These are phyloP conservation scores for Melanchra persicariae DNA, from an alignment of 2,888 invertebrate genomes.

Conservation along the genomic window DNA sequence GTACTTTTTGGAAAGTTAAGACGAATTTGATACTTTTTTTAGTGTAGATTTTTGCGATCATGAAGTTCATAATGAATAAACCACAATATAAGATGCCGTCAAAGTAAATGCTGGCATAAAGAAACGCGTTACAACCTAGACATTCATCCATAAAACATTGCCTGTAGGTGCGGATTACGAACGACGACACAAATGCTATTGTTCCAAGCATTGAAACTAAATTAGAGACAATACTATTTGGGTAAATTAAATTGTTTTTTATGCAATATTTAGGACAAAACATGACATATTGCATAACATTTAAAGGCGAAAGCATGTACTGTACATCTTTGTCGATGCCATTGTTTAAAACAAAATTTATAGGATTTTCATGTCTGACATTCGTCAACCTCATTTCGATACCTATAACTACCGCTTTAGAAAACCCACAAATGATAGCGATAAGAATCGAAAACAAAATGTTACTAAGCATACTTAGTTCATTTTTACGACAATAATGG, in stretches of 20 bases:
- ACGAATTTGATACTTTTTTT: constrained; percentile 35
- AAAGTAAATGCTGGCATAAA: neutral
- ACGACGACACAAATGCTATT: neutral
- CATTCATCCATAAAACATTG: neutral
- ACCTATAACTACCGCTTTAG: neutral
- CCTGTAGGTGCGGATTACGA: neutral
- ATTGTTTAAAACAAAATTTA: neutral
- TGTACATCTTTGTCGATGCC: constrained; percentile 2
- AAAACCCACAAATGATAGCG: neutral
- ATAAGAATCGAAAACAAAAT: neutral
- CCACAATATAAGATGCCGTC: constrained; percentile 15
- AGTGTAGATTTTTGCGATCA: neutral
- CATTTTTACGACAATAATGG: neutral
- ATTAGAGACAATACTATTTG: neutral
- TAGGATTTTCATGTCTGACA: neutral
- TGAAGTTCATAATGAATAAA: constrained; percentile 20
- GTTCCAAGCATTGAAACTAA: neutral
- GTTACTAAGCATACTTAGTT: neutral
- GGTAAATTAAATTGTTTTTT: neutral
- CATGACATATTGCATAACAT: constrained; percentile 5
- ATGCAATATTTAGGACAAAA: constrained; percentile 15
- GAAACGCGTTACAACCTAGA: neutral
- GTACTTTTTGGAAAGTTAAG: constrained; percentile 31
- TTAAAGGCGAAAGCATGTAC: constrained; percentile 4
- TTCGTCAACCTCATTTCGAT: neutral